Evolutionary conservation across 2,797 vertebrate genomes (phyloP).

Genomic region (Clarias fuscus): DNA sequence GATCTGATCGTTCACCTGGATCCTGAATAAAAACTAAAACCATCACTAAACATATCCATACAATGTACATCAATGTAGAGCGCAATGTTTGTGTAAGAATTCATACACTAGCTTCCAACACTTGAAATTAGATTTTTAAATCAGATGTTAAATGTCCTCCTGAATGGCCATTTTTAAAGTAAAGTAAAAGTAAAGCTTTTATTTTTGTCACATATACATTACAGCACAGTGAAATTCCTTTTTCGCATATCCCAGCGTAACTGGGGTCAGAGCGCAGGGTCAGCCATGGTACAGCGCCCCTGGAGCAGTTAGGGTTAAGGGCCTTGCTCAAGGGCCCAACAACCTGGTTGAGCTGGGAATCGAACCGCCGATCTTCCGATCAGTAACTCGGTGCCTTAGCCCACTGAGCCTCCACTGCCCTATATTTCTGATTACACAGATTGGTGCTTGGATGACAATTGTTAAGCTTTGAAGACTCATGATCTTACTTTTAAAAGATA

Average conservation of each 20-base stretch:
- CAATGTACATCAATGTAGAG: background rate
- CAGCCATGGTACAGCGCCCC: too few species aligned
- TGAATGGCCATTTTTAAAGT: background rate
- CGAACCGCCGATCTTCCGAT: too few species aligned
- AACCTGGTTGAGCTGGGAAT: too few species aligned
- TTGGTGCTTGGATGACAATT: background rate
- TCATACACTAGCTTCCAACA: background rate
- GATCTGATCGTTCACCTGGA: constrained; percentile 94
- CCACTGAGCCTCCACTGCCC: too few species aligned
- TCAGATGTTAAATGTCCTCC: background rate
- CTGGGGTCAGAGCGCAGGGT: too few species aligned
- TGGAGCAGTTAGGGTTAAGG: too few species aligned
- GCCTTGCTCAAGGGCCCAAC: too few species aligned
- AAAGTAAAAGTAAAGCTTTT: too few species aligned
- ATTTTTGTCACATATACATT: too few species aligned
- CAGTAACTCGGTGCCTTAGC: too few species aligned
- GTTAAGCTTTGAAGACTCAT: background rate
- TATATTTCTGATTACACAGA: background rate
- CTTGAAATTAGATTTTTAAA: background rate
- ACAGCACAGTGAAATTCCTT: too few species aligned
- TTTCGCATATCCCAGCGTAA: too few species aligned
- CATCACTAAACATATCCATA: background rate
- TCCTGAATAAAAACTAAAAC: constrained; percentile 67
- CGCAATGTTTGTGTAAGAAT: background rate
- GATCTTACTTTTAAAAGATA: background rate